Evolutionary conservation across 2,888 invertebrate species (phyloP).

Genomic region (Ramazzottius varieornatus): DNA sequence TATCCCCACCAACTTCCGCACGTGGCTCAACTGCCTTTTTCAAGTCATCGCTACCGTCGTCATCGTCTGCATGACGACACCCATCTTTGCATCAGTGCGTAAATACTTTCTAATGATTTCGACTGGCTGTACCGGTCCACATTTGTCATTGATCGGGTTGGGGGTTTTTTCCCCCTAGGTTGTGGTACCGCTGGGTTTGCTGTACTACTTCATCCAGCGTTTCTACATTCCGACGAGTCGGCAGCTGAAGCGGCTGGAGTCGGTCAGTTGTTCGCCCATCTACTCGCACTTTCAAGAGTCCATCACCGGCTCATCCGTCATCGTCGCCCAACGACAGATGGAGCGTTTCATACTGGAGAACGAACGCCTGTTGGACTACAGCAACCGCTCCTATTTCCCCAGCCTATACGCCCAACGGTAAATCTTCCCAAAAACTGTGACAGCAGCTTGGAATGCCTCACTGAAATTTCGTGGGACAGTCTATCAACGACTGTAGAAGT

Average conservation of each 20-base stretch:
- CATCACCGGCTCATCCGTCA: slow-evolving; percentile 34
- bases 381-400: slow-evolving; percentile 11
- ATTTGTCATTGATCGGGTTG: too few species aligned
- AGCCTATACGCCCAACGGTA: not conserved
- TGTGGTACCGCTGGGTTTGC: not conserved
- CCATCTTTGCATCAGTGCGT: slow-evolving; percentile 9
- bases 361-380: slow-evolving; percentile 26
- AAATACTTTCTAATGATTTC: too few species aligned
- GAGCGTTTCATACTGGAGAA: slow-evolving; percentile 25
- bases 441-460: too few species aligned
- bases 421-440: not conserved
- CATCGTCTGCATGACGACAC: slow-evolving; percentile 7
- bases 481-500: too few species aligned
- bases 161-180: not conserved
- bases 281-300: slow-evolving; percentile 91
- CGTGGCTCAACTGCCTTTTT: not conserved
- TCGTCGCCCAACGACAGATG: slow-evolving; percentile 8
- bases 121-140: too few species aligned
- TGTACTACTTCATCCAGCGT: slow-evolving; percentile 15
- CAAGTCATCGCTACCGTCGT: slow-evolving; percentile 7
- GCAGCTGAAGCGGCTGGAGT: slow-evolving; percentile 35
- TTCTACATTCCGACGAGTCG: slow-evolving; percentile 26
- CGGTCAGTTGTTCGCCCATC: slow-evolving; percentile 74
- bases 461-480: too few species aligned
- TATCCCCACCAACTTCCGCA: slow-evolving; percentile 6